Percentiles rank a stretch among this genome's conserved stretches.
Evolutionary conservation across 2,797 vertebrate genomes (phyloP).

Genomic region (Chrysocyon brachyurus): DNA sequence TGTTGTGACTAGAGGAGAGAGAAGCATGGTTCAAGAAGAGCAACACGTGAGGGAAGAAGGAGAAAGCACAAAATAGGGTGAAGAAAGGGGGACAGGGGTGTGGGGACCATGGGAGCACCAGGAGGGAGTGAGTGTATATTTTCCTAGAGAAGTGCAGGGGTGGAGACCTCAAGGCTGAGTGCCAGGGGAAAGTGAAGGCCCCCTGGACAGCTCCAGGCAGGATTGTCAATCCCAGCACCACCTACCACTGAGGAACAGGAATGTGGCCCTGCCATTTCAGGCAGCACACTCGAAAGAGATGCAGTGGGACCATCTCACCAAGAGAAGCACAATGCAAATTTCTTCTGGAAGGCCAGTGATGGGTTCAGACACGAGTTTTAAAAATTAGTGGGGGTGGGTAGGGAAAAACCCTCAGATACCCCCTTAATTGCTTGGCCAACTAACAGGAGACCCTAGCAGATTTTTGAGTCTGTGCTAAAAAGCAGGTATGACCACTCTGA

Average conservation of each 20-base stretch:
- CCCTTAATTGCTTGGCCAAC: background rate
- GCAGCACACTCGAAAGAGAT: background rate
- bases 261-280: accelerated
- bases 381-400: background rate
- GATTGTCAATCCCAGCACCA: background rate
- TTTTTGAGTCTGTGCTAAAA: background rate
- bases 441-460: background rate
- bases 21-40: background rate
- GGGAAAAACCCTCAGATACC: background rate
- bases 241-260: background rate
- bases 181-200: background rate
- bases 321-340: background rate
- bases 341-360: background rate
- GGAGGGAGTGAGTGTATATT: background rate
- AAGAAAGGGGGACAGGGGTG: background rate
- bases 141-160: background rate
- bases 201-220: background rate
- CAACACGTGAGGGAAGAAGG: accelerated
- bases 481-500: background rate
- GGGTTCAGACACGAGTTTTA: background rate
- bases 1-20: background rate
- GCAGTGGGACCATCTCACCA: background rate
- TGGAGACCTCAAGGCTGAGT: background rate
- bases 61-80: background rate
- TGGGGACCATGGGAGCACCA: too few species aligned